Evolutionary conservation across 2,797 vertebrate species (phyloP).

Genomic region (Sebastes hubbsi): DNA sequence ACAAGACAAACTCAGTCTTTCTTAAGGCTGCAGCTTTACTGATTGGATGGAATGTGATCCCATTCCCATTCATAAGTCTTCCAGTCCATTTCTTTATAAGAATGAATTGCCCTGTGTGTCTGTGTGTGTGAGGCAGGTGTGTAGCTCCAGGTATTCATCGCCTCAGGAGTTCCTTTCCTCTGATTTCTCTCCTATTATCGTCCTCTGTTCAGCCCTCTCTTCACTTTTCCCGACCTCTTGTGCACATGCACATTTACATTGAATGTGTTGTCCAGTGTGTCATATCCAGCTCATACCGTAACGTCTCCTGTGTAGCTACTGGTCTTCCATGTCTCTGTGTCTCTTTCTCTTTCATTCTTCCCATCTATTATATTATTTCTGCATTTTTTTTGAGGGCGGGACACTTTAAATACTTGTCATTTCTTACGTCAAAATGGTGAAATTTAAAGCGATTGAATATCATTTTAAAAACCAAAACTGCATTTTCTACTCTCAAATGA

Average conservation of each 20-base stretch:
- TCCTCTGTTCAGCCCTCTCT: background rate
- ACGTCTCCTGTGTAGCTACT: background rate
- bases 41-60: constrained; percentile 41
- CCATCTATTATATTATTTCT: too few species aligned
- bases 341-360: too few species aligned
- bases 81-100: constrained; percentile 6
- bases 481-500: background rate
- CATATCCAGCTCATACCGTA: background rate
- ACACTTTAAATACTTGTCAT: background rate
- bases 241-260: background rate
- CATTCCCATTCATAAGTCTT: constrained; percentile 18
- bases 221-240: background rate
- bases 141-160: constrained; percentile 16
- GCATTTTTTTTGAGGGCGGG: too few species aligned
- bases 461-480: background rate
- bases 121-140: constrained; percentile 34
- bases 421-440: background rate
- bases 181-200: constrained; percentile 3
- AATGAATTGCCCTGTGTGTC: constrained; percentile 31
- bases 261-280: background rate
- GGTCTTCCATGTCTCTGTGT: too few species aligned
- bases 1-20: constrained; percentile 19
- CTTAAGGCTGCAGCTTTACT: background rate
- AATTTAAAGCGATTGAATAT: background rate
- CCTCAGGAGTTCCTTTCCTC: background rate